Evolutionary conservation across 2,113 vertebrate genomes (phyloP).

Genomic region (Turnix velox): DNA sequence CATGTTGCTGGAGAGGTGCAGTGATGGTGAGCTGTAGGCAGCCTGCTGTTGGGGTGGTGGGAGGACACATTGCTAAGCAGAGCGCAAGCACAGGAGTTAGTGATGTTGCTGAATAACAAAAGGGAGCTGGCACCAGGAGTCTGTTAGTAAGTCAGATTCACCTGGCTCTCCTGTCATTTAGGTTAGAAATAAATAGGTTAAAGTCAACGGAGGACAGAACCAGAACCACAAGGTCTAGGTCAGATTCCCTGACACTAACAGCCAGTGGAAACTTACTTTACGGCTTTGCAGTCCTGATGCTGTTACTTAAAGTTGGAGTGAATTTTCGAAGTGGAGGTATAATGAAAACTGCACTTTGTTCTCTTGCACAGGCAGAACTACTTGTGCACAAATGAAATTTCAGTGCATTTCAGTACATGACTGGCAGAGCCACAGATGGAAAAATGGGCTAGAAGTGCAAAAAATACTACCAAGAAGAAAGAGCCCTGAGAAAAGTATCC

Average conservation of each 20-base stretch:
- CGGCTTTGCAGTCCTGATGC: not conserved
- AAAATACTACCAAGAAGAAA: not conserved
- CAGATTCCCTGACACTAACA: not conserved
- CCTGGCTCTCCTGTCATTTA: not conserved
- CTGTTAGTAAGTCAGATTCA: not conserved
- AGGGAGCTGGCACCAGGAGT: not conserved
- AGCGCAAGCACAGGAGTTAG: not conserved
- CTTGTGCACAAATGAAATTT: not conserved
- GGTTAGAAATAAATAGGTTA: not conserved
- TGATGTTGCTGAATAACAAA: slow-evolving; percentile 6
- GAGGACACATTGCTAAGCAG: not conserved
- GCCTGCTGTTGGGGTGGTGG: not conserved
- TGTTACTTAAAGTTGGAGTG: not conserved
- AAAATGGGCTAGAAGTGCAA: not conserved
- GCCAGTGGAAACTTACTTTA: not conserved
- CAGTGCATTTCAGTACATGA: not conserved
- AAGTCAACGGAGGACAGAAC: not conserved
- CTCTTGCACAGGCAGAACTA: not conserved
- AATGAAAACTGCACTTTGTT: not conserved
- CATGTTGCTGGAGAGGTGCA: not conserved
- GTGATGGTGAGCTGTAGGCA: not conserved
- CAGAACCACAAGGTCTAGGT: not conserved
- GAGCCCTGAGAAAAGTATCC: not conserved
- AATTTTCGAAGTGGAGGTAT: not conserved
- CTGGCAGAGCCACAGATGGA: not conserved